Base-by-base conservation (phyloP, 2,113 vertebrate species). In the Verasper variegatus region DNA sequence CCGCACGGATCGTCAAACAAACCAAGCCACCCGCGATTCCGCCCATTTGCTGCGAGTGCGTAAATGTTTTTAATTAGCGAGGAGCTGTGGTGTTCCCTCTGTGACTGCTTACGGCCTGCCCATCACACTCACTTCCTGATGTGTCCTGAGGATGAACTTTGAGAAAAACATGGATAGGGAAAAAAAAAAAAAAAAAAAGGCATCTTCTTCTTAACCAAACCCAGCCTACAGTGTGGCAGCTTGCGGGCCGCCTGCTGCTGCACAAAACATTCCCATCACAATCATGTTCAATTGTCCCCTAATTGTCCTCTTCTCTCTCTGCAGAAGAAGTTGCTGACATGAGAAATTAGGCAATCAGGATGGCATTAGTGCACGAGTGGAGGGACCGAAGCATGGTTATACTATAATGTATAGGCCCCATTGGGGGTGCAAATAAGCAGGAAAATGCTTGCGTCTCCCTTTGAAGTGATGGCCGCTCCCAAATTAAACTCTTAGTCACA, bases 61-160 rank as follows among this genome's bases (percentile, higher is more conserved):
- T 91, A 90, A 86, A 92, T 93, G 91, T 92, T 95, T 95, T 93
- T 92, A 92, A 93, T 94, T 94, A 94, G 85, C 77, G 77, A 72
- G 76, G 87, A 89, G 81, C 81, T 74, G 69, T 74, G 86, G 89
- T 73, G 82, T 88, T 91, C 89, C 81, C 81, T 89, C 83, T 73
- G 86, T 76, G 87, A 86, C 88, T 91, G 78, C 88, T 84, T 76
- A 86, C 86, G 65, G 89, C 86, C 87, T 90, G 87, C 78, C 87
- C 66, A 76, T 92, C 88, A 89, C 84, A 78, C 63, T 77, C 73
- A 57, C 84, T 89, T 91, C 87, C 87, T 87, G 83, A 92, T 89
- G 86, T 92, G 92, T 93, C 91, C 91, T 76, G 71, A 77, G 83
- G 76, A 92, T 94, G 92, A 94, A 92, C 92, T 90, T 83, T 83